A percentile compares a stretch with the other conserved stretches of the same genome.
Conservation (phyloP, 2,113 vertebrate genomes). For the Ardeotis arabs region DNA sequence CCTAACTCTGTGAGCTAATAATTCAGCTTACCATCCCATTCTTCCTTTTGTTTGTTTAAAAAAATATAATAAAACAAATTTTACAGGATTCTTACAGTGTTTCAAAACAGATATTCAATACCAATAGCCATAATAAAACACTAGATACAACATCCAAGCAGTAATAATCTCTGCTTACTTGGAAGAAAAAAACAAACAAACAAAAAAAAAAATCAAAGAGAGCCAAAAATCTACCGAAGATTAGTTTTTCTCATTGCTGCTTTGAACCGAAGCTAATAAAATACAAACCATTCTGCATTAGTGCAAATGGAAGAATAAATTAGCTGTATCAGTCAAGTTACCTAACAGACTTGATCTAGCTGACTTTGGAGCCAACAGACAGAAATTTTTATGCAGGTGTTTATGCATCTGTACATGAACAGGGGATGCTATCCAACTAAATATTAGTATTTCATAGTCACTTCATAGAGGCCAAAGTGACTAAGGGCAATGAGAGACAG, state of each 20-base stretch:
- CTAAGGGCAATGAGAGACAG: not conserved
- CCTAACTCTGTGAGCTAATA: slow-evolving; percentile 18
- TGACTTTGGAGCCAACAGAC: not conserved
- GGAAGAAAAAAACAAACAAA: not conserved
- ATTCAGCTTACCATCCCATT: slow-evolving; percentile 40
- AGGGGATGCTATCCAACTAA: not conserved
- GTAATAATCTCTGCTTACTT: not conserved
- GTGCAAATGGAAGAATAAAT: not conserved
- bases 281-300: not conserved
- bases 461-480: not conserved
- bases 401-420: not conserved
- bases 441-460: not conserved
- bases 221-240: not conserved
- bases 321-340: not conserved
- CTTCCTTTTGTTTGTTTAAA: not conserved
- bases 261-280: not conserved
- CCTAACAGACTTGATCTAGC: not conserved
- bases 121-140: not conserved
- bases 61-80: not conserved
- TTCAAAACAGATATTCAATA: not conserved
- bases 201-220: not conserved
- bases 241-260: not conserved
- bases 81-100: not conserved
- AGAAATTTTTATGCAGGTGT: not conserved
- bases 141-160: not conserved